These are phyloP conservation scores for Brachirus orientalis DNA, from an alignment of 2,113 vertebrate species.

Conservation along the genomic window DNA sequence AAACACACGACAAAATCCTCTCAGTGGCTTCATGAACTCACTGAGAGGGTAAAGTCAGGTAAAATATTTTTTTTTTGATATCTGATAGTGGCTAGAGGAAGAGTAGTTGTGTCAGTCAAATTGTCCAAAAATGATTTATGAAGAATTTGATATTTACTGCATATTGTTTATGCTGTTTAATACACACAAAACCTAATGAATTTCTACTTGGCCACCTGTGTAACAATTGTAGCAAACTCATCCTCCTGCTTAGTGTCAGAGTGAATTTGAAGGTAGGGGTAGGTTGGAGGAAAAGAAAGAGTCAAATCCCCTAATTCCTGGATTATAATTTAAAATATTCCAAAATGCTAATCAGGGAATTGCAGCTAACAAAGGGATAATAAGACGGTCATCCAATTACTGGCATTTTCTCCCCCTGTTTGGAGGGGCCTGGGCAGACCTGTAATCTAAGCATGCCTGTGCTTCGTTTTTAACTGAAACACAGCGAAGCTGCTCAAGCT, in stretches of 20 bases:
- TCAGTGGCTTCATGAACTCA: not conserved
- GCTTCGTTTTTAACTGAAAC: conserved; percentile 54
- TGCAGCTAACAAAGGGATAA: conserved; percentile 83
- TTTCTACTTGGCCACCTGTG: conserved; percentile 58
- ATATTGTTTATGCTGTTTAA: conserved; percentile 1
- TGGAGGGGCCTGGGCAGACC: conserved; percentile 63
- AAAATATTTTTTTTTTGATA: no score
- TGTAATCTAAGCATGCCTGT: conserved; percentile 44
- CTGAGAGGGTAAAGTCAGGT: conserved; percentile 20
- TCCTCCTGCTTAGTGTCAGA: conserved; percentile 53
- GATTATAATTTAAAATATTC: conserved; percentile 85
- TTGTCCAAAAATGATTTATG: no score
- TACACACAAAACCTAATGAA: conserved; percentile 10
- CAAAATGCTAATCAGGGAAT: conserved; percentile 84
- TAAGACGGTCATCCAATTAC: conserved; percentile 83
- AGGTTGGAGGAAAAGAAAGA: conserved; percentile 24
- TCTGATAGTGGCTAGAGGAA: not conserved
- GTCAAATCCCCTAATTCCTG: conserved; percentile 79
- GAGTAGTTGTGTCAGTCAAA: not conserved
- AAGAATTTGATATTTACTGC: not conserved
- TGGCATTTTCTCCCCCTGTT: conserved; percentile 59
- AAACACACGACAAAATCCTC: not conserved
- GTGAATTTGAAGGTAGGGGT: conserved; percentile 64
- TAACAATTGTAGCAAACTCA: conserved; percentile 40
- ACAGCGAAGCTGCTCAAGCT: conserved; percentile 56